Base-by-base conservation (phyloP, 2,797 vertebrate genomes). In the Novumbra hubbsi region DNA sequence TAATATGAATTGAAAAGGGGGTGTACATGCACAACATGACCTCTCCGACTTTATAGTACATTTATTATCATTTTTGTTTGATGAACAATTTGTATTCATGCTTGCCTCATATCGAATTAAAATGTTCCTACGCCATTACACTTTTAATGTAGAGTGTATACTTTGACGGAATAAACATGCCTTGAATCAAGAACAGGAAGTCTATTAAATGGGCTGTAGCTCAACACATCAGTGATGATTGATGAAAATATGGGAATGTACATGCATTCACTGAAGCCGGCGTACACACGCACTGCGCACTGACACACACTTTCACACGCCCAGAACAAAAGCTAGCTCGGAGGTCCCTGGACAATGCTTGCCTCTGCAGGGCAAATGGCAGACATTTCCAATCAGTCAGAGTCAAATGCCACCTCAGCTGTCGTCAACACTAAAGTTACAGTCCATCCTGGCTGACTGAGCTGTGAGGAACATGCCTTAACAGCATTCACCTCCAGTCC, bases 301-400 rank as follows among this genome's bases (percentile, higher is more conserved):
- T 34, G 32, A 52, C 50, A 52, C 50, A 1, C 16, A 52, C 21
- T 57, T 57, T 11, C 63, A 17, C 30, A 17, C 16, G 16, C 24
- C 30, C 63, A 41, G 66, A 24, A 48, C n/a, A 8, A 24, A 57
- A 11, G 55, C 55, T 11, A 24, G 5, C 12, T 68, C 38, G 3
- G 66, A 68, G 38, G 38, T 7, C 49, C 49, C 70, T 69, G 70
- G 80, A 48, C 41, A 50, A 52, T 73, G 45, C 63, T 34, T 38
- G 48, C 52, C 30, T 27, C 68, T 60, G 63, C 48, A 85, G 78
- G 84, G 70, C 21, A 16, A 63, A 73, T 85, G 83, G 89, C 71
- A 79, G 86, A 87, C 84, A 84, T 70, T 76, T 83, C 70, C 71
- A 75, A 83, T 84, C 82, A 80, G 55, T 79, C 75, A 78, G 73